Percentiles rank a stretch among this genome's conserved stretches.
These are phyloP conservation scores for Syrphus vitripennis DNA, from an alignment of 2,888 invertebrate species.

Conservation along the genomic window DNA sequence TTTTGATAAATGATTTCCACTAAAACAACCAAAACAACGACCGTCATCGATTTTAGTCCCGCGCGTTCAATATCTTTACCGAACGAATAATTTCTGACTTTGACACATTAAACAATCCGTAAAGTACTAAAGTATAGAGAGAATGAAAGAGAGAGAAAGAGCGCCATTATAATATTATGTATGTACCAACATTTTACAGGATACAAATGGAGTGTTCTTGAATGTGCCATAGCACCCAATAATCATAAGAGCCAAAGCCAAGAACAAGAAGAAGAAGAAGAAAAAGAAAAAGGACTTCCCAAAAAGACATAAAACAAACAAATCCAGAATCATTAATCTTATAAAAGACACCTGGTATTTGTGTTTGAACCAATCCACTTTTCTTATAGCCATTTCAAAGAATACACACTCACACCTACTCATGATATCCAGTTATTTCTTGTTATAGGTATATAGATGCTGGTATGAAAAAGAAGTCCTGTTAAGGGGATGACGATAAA, in stretches of 20 bases:
- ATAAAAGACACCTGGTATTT: conserved; percentile 61
- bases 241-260: conserved; percentile 16
- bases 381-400: conserved; percentile 7
- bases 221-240: conserved; percentile 18
- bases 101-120: conserved; percentile 40
- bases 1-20: conserved; percentile 37
- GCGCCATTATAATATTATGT: not conserved
- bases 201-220: conserved; percentile 43
- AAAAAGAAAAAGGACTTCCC: not conserved
- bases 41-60: conserved; percentile 10
- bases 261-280: not conserved
- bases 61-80: not conserved
- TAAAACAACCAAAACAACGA: conserved; percentile 21
- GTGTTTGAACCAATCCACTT: conserved; percentile 59
- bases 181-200: conserved; percentile 26
- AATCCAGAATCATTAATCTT: conserved; percentile 67
- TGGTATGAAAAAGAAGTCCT: not conserved
- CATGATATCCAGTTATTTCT: not conserved
- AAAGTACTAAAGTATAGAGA: conserved; percentile 7
- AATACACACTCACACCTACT: not conserved
- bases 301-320: conserved; percentile 59
- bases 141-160: too few species aligned
- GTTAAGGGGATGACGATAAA: conserved; percentile 57
- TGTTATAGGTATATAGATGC: not conserved
- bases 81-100: conserved; percentile 12